Conservation (phyloP, 2,797 vertebrate species). For the Tauraco hartlaubi region DNA sequence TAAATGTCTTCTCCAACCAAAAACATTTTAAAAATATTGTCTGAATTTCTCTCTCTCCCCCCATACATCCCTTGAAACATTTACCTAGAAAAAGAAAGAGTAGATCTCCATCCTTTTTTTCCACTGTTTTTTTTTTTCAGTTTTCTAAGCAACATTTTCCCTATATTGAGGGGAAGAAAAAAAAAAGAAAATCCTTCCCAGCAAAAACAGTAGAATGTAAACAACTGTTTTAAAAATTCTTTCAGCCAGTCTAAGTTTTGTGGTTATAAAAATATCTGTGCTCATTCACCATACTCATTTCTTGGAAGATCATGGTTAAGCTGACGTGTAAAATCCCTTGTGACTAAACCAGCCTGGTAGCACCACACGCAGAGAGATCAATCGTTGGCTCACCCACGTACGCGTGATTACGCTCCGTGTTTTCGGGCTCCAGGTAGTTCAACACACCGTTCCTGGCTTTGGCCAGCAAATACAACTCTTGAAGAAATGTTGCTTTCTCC, state of each 20-base stretch:
- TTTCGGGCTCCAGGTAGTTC: slow-evolving; percentile 40
- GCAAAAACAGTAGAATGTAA: background rate
- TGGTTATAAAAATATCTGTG: background rate
- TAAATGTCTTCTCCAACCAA: background rate
- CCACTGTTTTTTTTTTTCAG: background rate
- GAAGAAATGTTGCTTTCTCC: background rate
- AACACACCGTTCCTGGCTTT: background rate
- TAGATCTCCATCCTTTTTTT: background rate
- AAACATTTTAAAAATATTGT: background rate
- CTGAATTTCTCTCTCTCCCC: background rate
- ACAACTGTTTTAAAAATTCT: background rate
- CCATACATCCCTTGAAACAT: fast-evolving
- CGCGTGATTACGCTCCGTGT: background rate
- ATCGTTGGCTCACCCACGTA: slow-evolving; percentile 13
- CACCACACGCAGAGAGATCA: background rate
- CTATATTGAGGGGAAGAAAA: background rate
- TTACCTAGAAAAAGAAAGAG: background rate
- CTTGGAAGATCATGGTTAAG: background rate
- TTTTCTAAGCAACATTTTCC: background rate
- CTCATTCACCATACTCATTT: background rate
- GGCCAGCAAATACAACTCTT: background rate
- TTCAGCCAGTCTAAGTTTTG: background rate
- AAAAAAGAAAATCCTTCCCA: background rate
- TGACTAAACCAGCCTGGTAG: background rate
- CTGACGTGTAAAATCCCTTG: background rate